Percentiles rank a stretch among this genome's conserved stretches.
phyloP scores from a whole-genome alignment of 2,113 vertebrate species.

The Machaerirhynchus nigripectus region DNA sequence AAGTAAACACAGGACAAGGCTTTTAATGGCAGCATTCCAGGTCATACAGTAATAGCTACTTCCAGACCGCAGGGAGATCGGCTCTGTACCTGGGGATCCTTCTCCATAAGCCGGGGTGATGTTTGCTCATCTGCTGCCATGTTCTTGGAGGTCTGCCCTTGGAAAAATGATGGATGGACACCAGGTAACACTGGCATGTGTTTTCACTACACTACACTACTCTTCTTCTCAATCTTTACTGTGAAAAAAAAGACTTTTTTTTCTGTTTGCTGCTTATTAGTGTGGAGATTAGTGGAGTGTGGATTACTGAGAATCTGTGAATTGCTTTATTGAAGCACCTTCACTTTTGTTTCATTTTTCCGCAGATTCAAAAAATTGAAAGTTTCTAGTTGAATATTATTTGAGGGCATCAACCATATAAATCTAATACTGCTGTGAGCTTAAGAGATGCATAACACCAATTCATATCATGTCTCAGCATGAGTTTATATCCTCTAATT shows the following conservation, averaged over 20 bases:
- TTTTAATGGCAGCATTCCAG: neutral
- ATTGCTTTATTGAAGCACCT: conserved; percentile 10
- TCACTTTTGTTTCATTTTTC: conserved; percentile 49
- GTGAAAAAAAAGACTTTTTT: neutral
- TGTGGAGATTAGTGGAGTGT: neutral
- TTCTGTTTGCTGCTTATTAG: neutral
- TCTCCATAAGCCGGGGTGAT: accelerated
- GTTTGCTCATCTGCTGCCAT: neutral
- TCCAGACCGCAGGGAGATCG: neutral
- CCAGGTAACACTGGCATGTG: neutral
- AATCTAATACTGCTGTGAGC: conserved; percentile 80
- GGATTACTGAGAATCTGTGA: neutral
- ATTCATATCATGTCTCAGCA: conserved; percentile 80
- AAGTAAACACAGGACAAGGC: neutral
- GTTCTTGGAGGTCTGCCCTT: neutral
- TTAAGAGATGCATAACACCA: conserved; percentile 73
- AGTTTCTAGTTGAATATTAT: conserved; percentile 70
- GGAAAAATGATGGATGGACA: neutral
- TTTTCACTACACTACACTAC: neutral
- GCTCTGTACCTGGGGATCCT: neutral
- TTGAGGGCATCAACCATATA: conserved; percentile 69
- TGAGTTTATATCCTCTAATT: conserved; percentile 82
- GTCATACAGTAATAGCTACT: neutral
- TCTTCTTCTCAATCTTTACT: neutral
- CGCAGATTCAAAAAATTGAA: conserved; percentile 49